Conservation (phyloP, 2,888 invertebrate genomes). For the Acanthosepion lycidas region DNA sequence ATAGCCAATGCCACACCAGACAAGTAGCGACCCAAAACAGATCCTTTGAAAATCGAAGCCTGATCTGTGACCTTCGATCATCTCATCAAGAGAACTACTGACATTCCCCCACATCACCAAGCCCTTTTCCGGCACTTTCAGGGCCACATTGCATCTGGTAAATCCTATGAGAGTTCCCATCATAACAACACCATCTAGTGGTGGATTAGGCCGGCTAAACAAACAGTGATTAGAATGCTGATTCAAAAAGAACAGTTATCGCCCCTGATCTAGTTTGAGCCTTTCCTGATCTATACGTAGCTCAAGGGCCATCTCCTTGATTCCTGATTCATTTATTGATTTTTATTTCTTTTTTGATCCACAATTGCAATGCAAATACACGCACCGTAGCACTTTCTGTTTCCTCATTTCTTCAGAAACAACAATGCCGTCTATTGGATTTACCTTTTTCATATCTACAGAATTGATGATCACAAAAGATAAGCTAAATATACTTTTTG, state of each 20-base stretch:
- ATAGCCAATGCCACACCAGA: neutral
- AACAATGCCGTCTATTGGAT: neutral
- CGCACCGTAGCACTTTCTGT: neutral
- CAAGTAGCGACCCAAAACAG: neutral
- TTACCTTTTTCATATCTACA: neutral
- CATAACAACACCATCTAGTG: neutral
- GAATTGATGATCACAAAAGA: neutral
- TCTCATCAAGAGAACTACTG: neutral
- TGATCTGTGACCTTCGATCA: neutral
- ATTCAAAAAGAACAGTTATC: neutral
- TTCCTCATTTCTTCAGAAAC: neutral
- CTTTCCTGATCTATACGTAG: neutral
- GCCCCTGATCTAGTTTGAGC: neutral
- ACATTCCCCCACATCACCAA: neutral
- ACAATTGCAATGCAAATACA: neutral
- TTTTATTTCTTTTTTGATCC: neutral
- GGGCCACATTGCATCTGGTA: neutral
- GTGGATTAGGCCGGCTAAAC: neutral
- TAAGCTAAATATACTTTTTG: neutral
- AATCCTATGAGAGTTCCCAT: neutral
- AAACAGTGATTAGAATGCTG: neutral
- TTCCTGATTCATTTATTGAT: neutral
- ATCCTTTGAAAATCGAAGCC: neutral
- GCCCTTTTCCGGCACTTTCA: neutral
- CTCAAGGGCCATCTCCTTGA: neutral